Base-by-base conservation (phyloP, 2,113 vertebrate genomes). In the Cololabis saira region DNA sequence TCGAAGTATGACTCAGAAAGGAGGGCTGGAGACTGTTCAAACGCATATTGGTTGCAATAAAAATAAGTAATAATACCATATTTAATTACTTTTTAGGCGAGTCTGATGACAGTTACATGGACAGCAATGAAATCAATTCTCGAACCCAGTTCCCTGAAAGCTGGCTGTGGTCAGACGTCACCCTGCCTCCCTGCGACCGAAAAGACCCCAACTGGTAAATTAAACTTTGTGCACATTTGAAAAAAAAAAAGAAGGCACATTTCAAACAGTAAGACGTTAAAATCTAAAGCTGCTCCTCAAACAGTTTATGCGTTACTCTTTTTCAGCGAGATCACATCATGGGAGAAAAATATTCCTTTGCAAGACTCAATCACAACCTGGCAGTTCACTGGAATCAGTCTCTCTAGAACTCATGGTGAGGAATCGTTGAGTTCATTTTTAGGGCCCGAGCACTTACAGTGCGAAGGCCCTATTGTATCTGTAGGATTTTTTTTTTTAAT, bases 311-410 rank as follows among this genome's bases (percentile, higher is more conserved):
- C 15, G 13, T 19, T 71, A 65, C 12, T 68, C 3, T 76, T 2
- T 81, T 87, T 59, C 63, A 92, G 89, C 77, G 44, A 18, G 0
- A n/a, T 65, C 16, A 85, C 72, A 24, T 58, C 53, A 0, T 0
- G 7, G 3, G 5, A 2, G 1, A 85, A 0, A 55, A 10, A 0
- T 1, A 5, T 65, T 30, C 93, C 90, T 27, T 70, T 98, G 67
- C 93, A 91, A 76, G 96, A 96, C 47, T 95, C 95, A 40, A 96
- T 97, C 83, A 97, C 96, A 50, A 96, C 95, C 0, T 97, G 96
- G 96, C 91, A 96, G 78, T 83, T 98, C 2, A 90, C 93, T 73
- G 95, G 95, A 0, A 88, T 98, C 54, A 95, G 96, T 77, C 17
- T 97, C 48, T 95, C 96, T 0, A 70, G 76, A 17, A 88, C 77